Evolutionary conservation across 1,140 invertebrate species (phyloP).

Genomic region (Caenorhabditis elegans): DNA sequence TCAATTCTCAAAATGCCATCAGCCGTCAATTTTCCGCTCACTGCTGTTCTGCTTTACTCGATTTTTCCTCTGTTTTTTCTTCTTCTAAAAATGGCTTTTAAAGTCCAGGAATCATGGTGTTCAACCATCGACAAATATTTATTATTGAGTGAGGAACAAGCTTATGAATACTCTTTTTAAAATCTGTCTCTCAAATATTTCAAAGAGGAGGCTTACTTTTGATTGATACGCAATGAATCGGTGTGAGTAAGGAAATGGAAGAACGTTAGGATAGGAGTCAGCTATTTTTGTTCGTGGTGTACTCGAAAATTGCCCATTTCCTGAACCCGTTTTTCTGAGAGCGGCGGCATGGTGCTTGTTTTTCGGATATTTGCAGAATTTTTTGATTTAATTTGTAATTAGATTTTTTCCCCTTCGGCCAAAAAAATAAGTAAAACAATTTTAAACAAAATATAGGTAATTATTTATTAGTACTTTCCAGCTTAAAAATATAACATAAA

Average conservation of each 20-base stretch:
- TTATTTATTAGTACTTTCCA: no score
- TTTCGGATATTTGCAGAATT: not conserved
- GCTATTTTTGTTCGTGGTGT: not conserved
- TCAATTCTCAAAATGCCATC: not conserved
- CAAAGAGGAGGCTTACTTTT: not conserved
- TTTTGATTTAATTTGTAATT: no score
- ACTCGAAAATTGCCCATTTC: constrained; percentile 13
- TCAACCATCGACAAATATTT: constrained; percentile 3
- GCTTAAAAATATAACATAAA: no score
- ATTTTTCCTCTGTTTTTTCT: not conserved
- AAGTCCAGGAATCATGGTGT: constrained; percentile 21
- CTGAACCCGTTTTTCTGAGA: not conserved
- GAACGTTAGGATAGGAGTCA: not conserved
- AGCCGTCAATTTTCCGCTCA: constrained; percentile 9
- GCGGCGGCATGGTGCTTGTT: not conserved
- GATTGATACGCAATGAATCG: constrained; percentile 25
- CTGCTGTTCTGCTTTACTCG: not conserved
- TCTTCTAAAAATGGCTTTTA: not conserved
- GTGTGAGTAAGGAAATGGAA: not conserved
- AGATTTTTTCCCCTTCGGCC: no score
- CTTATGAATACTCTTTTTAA: not conserved
- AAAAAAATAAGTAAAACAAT: no score
- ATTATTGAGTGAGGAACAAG: no score
- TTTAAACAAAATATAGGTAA: no score
- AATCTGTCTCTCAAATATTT: constrained; percentile 25